Evolutionary conservation across 2,888 invertebrate genomes (phyloP).

Genomic region (Leistus spinibarbis): DNA sequence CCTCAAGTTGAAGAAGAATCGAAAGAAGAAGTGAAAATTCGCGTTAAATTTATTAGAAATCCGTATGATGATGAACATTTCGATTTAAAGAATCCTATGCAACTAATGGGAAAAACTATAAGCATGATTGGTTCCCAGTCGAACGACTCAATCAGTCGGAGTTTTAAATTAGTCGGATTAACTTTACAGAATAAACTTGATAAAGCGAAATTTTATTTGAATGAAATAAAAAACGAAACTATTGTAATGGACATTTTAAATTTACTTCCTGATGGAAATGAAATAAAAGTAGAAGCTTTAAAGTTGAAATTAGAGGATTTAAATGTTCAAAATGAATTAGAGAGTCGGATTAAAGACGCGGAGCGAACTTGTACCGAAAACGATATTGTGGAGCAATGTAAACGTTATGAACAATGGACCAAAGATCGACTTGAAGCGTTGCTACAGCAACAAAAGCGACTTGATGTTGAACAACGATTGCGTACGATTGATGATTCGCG

Average conservation of each 20-base stretch:
- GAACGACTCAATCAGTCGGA: slow-evolving; percentile 59
- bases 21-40: slow-evolving; percentile 57
- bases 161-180: slow-evolving; percentile 57
- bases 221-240: slow-evolving; percentile 49
- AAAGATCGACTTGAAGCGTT: slow-evolving; percentile 63
- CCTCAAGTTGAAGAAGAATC: slow-evolving; percentile 53
- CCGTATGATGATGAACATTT: slow-evolving; percentile 89
- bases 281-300: slow-evolving; percentile 46
- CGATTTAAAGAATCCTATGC: slow-evolving; percentile 74
- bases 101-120: slow-evolving; percentile 84
- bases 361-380: slow-evolving; percentile 62
- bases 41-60: slow-evolving; percentile 80
- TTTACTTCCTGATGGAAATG: slow-evolving; percentile 52
- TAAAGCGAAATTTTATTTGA: slow-evolving; percentile 50
- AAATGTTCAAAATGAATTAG: slow-evolving; percentile 57
- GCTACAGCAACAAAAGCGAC: slow-evolving; percentile 63
- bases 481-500: slow-evolving; percentile 66
- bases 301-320: slow-evolving; percentile 43
- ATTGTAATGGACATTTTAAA: slow-evolving; percentile 54
- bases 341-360: slow-evolving; percentile 61
- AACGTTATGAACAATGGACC: slow-evolving; percentile 67
- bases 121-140: slow-evolving; percentile 63
- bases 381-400: slow-evolving; percentile 65
- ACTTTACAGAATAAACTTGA: slow-evolving; percentile 54
- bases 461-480: slow-evolving; percentile 59